Evolutionary conservation across 2,797 vertebrate genomes (phyloP).

Genomic region (Pseudochirops cupreus): DNA sequence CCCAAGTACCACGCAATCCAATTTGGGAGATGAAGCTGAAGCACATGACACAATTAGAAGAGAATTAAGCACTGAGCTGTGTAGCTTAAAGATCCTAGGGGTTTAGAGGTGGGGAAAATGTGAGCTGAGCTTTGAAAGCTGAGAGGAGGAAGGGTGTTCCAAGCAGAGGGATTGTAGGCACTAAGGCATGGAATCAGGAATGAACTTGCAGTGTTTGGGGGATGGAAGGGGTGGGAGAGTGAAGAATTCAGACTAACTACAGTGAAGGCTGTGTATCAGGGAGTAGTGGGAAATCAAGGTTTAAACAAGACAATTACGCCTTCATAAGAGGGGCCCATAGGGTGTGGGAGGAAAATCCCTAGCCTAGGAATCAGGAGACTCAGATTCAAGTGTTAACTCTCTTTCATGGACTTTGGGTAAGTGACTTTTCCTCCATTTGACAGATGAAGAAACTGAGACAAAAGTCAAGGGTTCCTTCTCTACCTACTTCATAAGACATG

Average conservation of each 20-base stretch:
- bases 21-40: not conserved
- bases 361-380: not conserved
- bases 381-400: not conserved
- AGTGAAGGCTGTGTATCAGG: not conserved
- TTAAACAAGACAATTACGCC: not conserved
- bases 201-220: not conserved
- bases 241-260: not conserved
- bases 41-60: not conserved
- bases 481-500: not conserved
- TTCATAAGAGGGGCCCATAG: not conserved
- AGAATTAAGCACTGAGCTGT: not conserved
- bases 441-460: not conserved
- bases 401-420: not conserved
- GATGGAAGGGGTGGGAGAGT: fast-evolving
- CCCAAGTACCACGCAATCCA: not conserved
- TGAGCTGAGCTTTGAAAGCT: not conserved
- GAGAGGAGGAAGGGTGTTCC: not conserved
- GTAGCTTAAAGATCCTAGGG: fast-evolving
- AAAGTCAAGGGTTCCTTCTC: not conserved
- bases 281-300: fast-evolving
- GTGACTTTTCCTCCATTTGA: not conserved
- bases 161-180: not conserved
- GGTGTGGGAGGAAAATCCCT: not conserved
- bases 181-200: not conserved
- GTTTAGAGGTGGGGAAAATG: not conserved